phyloP scores from a whole-genome alignment of 2,113 vertebrate species.

The Anseranas semipalmata region DNA sequence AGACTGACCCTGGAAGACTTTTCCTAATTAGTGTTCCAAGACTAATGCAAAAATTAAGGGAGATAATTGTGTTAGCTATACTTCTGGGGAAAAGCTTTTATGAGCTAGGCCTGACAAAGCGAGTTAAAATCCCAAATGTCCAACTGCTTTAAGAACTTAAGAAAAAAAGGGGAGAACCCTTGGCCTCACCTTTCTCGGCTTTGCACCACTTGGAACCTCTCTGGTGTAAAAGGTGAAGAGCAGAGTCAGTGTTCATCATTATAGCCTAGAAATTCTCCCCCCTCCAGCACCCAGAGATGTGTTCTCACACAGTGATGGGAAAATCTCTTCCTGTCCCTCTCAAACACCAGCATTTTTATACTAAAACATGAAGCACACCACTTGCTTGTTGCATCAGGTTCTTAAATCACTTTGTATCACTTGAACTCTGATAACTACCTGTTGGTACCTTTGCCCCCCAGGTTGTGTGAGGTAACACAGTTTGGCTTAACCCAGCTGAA shows the following conservation, averaged over 20 bases:
- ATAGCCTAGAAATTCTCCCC: neutral
- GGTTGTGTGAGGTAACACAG: neutral
- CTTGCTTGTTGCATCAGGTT: neutral
- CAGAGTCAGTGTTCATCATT: neutral
- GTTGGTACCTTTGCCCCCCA: neutral
- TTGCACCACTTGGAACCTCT: neutral
- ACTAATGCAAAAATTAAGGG: conserved; percentile 45
- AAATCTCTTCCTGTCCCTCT: neutral
- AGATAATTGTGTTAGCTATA: conserved; percentile 27
- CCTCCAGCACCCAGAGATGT: rapidly evolving
- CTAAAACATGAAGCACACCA: neutral
- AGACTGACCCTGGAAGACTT: conserved; percentile 25
- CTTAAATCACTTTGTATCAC: neutral
- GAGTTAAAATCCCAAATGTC: neutral
- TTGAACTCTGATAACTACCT: neutral
- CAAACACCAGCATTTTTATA: neutral
- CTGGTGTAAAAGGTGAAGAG: neutral
- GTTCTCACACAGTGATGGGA: neutral
- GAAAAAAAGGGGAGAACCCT: neutral
- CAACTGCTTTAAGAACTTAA: neutral
- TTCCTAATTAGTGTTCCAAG: neutral
- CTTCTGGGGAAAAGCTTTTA: conserved; percentile 17
- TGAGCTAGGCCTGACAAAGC: neutral
- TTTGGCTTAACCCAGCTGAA: neutral
- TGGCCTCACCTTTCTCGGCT: neutral